Percentiles rank a stretch among this genome's conserved stretches.
phyloP scores from a whole-genome alignment of 2,797 vertebrate species.

The Thamnophis elegans region DNA sequence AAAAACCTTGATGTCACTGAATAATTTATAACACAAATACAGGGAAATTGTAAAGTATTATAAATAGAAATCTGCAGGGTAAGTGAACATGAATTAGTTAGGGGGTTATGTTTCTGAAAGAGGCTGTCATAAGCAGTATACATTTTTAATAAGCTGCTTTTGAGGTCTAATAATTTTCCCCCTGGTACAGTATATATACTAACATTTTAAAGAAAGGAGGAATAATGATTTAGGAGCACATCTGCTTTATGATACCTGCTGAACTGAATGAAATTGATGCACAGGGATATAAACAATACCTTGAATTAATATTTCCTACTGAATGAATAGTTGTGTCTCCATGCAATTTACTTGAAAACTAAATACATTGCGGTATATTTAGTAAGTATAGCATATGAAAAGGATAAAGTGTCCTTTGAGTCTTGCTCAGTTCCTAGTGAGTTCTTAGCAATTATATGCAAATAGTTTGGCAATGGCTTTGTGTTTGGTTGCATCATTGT shows the following conservation, averaged over 20 bases:
- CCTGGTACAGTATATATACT: slow-evolving; percentile 61
- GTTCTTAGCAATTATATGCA: background rate
- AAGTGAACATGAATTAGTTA: slow-evolving; percentile 82
- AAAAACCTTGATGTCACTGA: slow-evolving; percentile 81
- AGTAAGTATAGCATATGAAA: background rate
- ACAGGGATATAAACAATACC: slow-evolving; percentile 30
- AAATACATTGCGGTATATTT: slow-evolving; percentile 63
- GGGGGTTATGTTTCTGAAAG: slow-evolving; percentile 75
- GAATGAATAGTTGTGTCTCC: slow-evolving; percentile 62
- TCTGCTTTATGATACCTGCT: slow-evolving; percentile 60
- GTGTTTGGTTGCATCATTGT: background rate
- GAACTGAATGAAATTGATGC: slow-evolving; percentile 49
- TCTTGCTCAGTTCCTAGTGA: background rate
- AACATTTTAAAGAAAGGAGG: slow-evolving; percentile 67
- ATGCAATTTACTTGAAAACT: slow-evolving; percentile 63
- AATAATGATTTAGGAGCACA: slow-evolving; percentile 64
- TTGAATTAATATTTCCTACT: slow-evolving; percentile 67
- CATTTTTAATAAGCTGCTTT: slow-evolving; percentile 81
- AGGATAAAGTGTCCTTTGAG: background rate
- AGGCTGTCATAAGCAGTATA: slow-evolving; percentile 76
- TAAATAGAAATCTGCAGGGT: slow-evolving; percentile 80
- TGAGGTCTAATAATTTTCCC: slow-evolving; percentile 70
- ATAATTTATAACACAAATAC: slow-evolving; percentile 85
- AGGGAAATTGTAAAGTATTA: slow-evolving; percentile 79
- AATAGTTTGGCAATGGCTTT: background rate